Conservation (phyloP, 2,797 vertebrate species). For the Taenioides sp. region DNA sequence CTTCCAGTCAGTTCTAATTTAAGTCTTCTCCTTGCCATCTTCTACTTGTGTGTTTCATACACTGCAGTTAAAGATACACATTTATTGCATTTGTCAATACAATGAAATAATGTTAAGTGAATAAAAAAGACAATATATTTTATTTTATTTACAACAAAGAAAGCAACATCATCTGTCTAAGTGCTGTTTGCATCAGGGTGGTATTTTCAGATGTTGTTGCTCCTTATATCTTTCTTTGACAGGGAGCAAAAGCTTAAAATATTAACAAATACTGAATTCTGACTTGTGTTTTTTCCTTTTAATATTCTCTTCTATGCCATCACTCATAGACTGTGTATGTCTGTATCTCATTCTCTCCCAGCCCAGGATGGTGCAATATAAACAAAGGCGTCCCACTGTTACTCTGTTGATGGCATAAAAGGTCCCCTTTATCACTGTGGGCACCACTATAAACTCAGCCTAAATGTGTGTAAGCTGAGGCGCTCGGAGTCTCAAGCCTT, state of each 20-base stretch:
- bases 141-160: constrained; percentile 21
- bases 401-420: constrained; percentile 66
- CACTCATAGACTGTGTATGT: constrained; percentile 61
- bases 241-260: constrained; percentile 66
- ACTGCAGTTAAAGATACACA: background rate
- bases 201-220: constrained; percentile 50
- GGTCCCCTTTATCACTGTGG: constrained; percentile 63
- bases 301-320: constrained; percentile 61
- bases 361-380: constrained; percentile 61
- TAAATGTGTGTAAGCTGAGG: constrained; percentile 53
- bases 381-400: constrained; percentile 63
- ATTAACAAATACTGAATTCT: constrained; percentile 69
- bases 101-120: background rate
- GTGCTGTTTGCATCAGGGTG: constrained; percentile 46
- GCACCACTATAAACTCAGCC: constrained; percentile 54
- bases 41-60: constrained; percentile 6
- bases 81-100: background rate
- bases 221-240: constrained; percentile 62
- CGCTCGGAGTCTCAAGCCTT: constrained; percentile 38
- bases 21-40: constrained; percentile 21
- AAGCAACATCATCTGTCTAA: constrained; percentile 31
- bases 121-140: background rate
- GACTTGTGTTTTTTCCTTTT: constrained; percentile 44
- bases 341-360: constrained; percentile 55
- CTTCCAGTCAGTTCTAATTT: constrained; percentile 33